Evolutionary conservation across 2,888 invertebrate genomes (phyloP).

Genomic region (Pantelozetes paolii): DNA sequence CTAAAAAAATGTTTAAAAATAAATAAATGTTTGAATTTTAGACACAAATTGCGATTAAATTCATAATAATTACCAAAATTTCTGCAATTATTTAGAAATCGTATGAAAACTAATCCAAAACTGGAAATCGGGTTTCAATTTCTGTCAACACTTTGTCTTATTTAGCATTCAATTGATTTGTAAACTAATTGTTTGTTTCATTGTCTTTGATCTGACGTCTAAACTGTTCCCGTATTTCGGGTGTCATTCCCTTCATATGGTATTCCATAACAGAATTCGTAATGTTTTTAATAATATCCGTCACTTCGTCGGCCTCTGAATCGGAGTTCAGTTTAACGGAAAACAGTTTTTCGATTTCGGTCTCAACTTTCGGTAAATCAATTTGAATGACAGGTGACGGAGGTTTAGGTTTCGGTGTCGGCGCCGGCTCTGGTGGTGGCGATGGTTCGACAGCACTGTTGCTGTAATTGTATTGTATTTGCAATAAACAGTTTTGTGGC

Average conservation of each 20-base stretch:
- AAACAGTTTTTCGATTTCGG: neutral
- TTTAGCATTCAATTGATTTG: no score
- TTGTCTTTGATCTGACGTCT: neutral
- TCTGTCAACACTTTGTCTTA: no score
- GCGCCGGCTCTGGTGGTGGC: neutral
- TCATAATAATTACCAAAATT: no score
- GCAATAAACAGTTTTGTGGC: neutral
- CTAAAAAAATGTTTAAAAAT: no score
- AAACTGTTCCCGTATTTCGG: neutral
- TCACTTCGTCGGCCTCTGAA: neutral
- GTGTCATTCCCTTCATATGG: conserved; percentile 21
- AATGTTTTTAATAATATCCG: neutral
- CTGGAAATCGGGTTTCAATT: no score
- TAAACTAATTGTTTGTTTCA: no score
- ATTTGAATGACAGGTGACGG: neutral
- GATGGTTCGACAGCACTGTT: neutral
- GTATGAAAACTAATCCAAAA: no score
- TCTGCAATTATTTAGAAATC: no score
- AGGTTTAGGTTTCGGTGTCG: neutral
- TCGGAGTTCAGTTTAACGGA: neutral
- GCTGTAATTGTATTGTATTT: neutral
- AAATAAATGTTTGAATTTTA: no score
- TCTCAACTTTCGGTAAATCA: neutral
- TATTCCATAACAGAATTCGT: conserved; percentile 21
- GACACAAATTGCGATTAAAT: no score